These are phyloP conservation scores for Thysanoteuthis rhombus DNA, from an alignment of 2,888 invertebrate species.

Conservation along the genomic window DNA sequence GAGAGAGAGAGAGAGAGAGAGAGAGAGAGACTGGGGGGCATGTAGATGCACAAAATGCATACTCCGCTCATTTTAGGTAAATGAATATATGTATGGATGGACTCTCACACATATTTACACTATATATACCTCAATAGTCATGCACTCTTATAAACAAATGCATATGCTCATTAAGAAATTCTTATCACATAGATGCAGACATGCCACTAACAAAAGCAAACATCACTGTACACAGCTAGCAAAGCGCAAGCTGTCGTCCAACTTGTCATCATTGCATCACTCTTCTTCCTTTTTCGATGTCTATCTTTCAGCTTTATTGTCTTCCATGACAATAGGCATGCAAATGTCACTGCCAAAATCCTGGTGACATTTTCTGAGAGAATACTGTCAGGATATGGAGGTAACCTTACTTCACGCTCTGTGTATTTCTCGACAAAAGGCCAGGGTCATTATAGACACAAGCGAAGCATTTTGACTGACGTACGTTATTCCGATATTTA, in stretches of 20 bases:
- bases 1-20: too few relatives aligned
- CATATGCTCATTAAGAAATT: not conserved
- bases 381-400: not conserved
- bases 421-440: not conserved
- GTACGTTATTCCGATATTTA: not conserved
- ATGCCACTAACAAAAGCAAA: not conserved
- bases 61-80: too few relatives aligned
- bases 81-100: too few relatives aligned
- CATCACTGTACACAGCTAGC: not conserved
- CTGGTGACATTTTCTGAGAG: not conserved
- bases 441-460: not conserved
- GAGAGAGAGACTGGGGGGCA: too few relatives aligned
- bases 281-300: not conserved
- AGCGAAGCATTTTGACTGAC: not conserved
- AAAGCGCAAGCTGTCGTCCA: not conserved
- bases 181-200: not conserved
- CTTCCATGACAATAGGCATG: not conserved
- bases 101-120: too few relatives aligned
- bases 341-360: not conserved
- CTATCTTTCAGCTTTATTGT: not conserved
- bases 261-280: not conserved
- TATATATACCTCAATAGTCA: too few relatives aligned
- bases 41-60: too few relatives aligned
- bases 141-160: too few relatives aligned
- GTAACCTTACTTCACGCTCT: not conserved